Base-by-base conservation (phyloP, 2,113 vertebrate genomes). In the Empidonax alnorum region DNA sequence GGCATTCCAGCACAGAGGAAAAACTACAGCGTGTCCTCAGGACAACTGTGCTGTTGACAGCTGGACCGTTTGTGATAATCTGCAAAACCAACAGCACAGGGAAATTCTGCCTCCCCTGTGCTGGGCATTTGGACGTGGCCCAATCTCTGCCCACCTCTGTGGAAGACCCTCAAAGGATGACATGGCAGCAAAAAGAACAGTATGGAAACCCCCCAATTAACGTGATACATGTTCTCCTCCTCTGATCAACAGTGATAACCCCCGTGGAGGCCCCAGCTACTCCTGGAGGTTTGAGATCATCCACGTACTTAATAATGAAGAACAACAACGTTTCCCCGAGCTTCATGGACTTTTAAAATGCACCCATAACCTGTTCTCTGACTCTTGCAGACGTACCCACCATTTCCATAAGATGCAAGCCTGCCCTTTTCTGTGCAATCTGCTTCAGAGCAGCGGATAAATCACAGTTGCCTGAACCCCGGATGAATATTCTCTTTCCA, bases 171-270 rank as follows among this genome's bases (percentile, higher is more conserved):
- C 1, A 37, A 46, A 84, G 41, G n/a, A 31, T 46, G 18, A 77
- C 9, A 25, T 0, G 1, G 67, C 1, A 86, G 33, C 7, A 84
- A 92, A 95, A 95, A 55, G 0, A 67, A 21, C 0, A 52, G 7
- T 3, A 24, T 27, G 9, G 47, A 65, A 53, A 77, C 41, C 50
- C 1, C 0, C 1, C 14, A 10, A 28, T 3, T 3, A 33, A 11
- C 11, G 27, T 31, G 74, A 49, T 4, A n/a, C 1, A 0, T 3
- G 9, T 53, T 87, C 39, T 59, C 23, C 44, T 78, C 2, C 24
- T 69, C 44, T 76, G 59, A 46, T 24, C 8, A 21, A 27, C 0
- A 73, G n/a, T 6, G 18, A 65, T 14, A 84, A 76, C 21, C 28
- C 47, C 77, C 41, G 39, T 46, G 50, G 93, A 87, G 53, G 58